Evolutionary conservation across 2,888 invertebrate genomes (phyloP), one percentile per base, ranked within the genome.

Genomic region (Eilema griseolum): DNA sequence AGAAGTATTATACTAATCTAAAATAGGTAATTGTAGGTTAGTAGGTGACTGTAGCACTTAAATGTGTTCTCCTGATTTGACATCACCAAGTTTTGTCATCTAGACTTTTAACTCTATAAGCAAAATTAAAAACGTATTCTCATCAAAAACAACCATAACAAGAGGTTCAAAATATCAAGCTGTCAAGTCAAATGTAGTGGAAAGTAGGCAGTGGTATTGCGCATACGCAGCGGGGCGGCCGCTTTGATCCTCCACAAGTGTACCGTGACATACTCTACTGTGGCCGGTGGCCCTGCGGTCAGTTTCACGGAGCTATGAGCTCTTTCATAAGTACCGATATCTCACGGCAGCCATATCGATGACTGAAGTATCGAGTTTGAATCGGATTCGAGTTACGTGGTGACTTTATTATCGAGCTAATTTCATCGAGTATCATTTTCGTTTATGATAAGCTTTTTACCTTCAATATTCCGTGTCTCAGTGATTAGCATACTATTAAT

Each of bases 291-390:
- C 85, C 80, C 83, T 86, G 89, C 83, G 89, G 89, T 86, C 87
- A 86, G 84, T 82, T 89, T 88, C 87, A 90, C 90, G 89, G 89
- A 89, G 90, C 90, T 88, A 86, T 91, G 89, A 89, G 86, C 88
- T 86, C 86, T 87, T 82, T 85, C 79, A 79, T 69, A 67, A 77
- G 62, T 74, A 77, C 83, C 82, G 82, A 83, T 81, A 71, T 77
- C 71, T 83, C 75, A 77, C 82, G 72, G 77, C 78, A 78, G 78
- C 73, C 78, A 70, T 80, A 81, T 82, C 80, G 75, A 82, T 81
- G 78, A 76, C 83, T 82, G 76, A 73, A 63, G 77, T 74, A 78
- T 83, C 77, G 71, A 74, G 65, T 82, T 64, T 41, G 60, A 65
- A 70, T 70, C 69, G 59, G 82, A 81, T 76, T 82, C 66, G 67